phyloP scores from a whole-genome alignment of 2,888 invertebrate genomes.

The Pollenia labialis region DNA sequence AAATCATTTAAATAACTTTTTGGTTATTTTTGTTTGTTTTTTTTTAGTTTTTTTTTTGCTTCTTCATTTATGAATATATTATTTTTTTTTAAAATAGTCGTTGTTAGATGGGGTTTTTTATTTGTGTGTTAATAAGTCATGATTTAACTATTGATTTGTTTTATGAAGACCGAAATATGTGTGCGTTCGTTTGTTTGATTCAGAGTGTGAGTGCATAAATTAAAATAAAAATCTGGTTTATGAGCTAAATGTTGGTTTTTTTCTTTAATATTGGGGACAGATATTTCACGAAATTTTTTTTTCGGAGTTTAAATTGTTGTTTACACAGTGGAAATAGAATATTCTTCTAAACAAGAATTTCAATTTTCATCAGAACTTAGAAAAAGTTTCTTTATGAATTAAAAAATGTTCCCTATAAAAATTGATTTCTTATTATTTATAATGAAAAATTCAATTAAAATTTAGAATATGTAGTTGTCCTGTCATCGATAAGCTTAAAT shows the following conservation, averaged over 20 bases:
- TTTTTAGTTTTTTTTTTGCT: background rate
- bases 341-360: too few relatives aligned
- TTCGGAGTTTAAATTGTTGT: too few relatives aligned
- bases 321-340: too few relatives aligned
- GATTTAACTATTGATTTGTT: conserved; percentile 63
- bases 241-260: background rate
- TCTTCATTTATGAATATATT: conserved; percentile 43
- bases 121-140: conserved; percentile 65
- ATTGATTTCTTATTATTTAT: too few relatives aligned
- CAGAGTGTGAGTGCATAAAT: conserved; percentile 3
- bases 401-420: too few relatives aligned
- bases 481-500: too few relatives aligned
- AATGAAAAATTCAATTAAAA: too few relatives aligned
- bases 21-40: background rate
- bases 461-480: too few relatives aligned
- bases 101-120: background rate
- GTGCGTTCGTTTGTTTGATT: background rate
- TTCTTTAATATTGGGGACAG: conserved; percentile 13
- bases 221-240: conserved; percentile 41
- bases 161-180: conserved; percentile 26
- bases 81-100: conserved; percentile 13
- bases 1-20: conserved; percentile 25
- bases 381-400: too few relatives aligned
- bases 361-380: too few relatives aligned
- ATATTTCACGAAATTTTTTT: conserved; percentile 30